Evolutionary conservation across 2,888 invertebrate genomes (phyloP), one percentile per base, ranked within the genome.

Genomic region (Trachelus iudaicus): DNA sequence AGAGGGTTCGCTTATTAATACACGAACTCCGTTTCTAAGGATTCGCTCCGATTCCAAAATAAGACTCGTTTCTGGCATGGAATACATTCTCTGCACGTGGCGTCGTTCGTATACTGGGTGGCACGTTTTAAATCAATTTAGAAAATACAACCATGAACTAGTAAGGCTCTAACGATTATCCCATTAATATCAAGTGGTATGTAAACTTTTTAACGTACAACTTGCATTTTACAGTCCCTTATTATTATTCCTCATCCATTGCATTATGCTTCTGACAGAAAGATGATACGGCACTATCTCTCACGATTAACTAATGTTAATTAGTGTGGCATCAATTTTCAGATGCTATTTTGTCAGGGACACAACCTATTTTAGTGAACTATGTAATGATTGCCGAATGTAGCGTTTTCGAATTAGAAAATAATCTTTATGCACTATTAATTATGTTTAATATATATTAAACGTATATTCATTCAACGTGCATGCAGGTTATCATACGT

Each of bases 1-100:
- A 56, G 40, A 30, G 30, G 71, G 34, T 33, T 71, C 31, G 31
- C 71, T 71, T 71, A 71, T 71, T 71, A 71, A 71, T 71, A 71
- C 71, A 71, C 34, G 31, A 71, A 71, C 71, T 71, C 71, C 9
- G 71, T 33, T 71, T 33, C 71, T 33, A 71, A 71, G 34, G 34
- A 34, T 71, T 71, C 34, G 71, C 31, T 33, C 71, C 34, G 34
- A 71, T 71, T 33, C 34, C 71, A 71, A 71, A 71, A 71, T 71
- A 71, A 71, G 71, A 71, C 34, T 71, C 31, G 71, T 31, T 33
- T 71, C 71, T 71, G 34, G 71, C 34, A 33, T 71, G 13, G 34
- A 71, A 71, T 71, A 33, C 71, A 3, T 33, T 71, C 71, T 33
- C 31, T 30, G 71, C 40, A 56, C 40, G 40, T 56, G 40, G 40